These are phyloP conservation scores for Leptosomus discolor DNA, from an alignment of 2,113 vertebrate genomes.

Conservation along the genomic window DNA sequence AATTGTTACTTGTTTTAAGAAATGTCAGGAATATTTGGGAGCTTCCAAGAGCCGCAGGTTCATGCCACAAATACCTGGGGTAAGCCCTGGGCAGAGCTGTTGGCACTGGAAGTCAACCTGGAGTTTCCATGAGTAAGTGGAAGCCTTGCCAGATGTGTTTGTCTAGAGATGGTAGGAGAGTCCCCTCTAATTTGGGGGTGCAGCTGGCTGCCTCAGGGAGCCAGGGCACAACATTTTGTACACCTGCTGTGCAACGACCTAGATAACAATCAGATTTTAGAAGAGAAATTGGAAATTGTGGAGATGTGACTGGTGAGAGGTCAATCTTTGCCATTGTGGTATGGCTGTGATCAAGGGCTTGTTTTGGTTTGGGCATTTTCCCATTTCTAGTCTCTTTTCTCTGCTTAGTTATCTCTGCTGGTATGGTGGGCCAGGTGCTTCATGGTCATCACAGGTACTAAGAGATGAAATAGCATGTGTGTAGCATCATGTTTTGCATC, in stretches of 20 bases:
- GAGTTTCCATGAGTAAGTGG: neutral
- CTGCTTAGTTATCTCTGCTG: neutral
- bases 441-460: too few relatives aligned
- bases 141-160: neutral
- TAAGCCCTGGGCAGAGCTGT: neutral
- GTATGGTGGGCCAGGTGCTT: neutral
- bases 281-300: neutral
- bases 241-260: neutral
- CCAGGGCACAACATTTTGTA: neutral
- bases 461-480: neutral
- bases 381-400: neutral
- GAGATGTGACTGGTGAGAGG: neutral
- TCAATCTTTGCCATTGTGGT: fast-evolving
- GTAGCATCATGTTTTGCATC: neutral
- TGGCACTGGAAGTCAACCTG: neutral
- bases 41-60: neutral
- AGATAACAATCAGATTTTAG: neutral
- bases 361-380: neutral
- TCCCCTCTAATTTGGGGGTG: neutral
- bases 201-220: neutral
- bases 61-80: neutral
- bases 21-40: neutral
- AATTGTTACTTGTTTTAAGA: neutral
- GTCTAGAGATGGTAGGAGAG: neutral
- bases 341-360: neutral